Conservation (phyloP, 2,888 invertebrate species). For the Octodonta nipae region DNA sequence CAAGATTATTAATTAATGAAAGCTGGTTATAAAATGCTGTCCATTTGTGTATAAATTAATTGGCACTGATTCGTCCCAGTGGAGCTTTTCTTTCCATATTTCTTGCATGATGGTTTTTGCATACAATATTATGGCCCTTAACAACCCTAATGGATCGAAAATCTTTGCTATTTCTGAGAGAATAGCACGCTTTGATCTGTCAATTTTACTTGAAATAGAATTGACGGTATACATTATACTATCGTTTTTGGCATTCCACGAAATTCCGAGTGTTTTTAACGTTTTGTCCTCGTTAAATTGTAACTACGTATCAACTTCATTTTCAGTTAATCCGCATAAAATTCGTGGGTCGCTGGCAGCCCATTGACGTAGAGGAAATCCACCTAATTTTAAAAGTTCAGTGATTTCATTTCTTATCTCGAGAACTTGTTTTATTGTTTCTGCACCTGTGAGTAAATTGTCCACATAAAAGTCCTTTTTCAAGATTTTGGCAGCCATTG, state of each 20-base stretch:
- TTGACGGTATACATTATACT: background rate
- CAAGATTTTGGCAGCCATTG: too few species aligned
- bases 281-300: background rate
- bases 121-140: background rate
- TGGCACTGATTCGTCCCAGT: conserved; percentile 1
- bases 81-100: background rate
- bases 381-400: too few species aligned
- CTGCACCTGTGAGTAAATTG: too few species aligned
- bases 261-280: background rate
- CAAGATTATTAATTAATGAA: background rate
- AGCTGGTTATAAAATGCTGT: background rate
- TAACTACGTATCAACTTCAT: too few species aligned
- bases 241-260: background rate
- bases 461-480: too few species aligned
- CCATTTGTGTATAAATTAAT: background rate
- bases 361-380: too few species aligned
- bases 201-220: background rate
- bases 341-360: too few species aligned
- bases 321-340: too few species aligned
- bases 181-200: background rate
- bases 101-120: background rate
- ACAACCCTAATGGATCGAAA: conserved; percentile 3
- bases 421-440: too few species aligned
- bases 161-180: background rate
- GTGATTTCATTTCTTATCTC: too few species aligned